These are phyloP conservation scores for Yponomeuta cagnagella DNA, from an alignment of 2,888 invertebrate species.

Conservation along the genomic window DNA sequence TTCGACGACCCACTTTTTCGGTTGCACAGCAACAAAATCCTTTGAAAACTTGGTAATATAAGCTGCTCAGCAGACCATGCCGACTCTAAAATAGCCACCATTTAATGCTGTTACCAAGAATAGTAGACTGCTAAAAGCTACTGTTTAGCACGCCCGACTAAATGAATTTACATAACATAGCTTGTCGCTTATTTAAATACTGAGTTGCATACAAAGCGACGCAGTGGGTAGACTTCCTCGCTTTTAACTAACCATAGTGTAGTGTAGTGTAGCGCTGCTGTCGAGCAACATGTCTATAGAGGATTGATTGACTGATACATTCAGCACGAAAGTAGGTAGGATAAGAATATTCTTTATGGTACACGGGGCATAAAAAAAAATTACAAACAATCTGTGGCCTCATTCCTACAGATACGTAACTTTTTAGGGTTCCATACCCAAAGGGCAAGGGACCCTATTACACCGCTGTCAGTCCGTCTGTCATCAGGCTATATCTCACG, in stretches of 20 bases:
- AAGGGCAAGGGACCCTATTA: no score
- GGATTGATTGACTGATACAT: no score
- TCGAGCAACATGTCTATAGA: neutral
- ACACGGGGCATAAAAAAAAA: no score
- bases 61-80: neutral
- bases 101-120: neutral
- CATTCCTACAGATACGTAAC: no score
- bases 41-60: neutral
- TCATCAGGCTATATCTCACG: no score
- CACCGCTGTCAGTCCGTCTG: no score
- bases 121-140: neutral
- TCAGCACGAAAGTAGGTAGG: no score
- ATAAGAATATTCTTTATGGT: no score
- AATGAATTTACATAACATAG: conserved; percentile 13
- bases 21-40: neutral
- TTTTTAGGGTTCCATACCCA: no score
- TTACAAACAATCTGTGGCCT: no score
- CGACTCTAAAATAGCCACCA: neutral
- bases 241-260: neutral
- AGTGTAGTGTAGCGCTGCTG: neutral
- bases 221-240: neutral
- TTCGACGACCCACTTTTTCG: no score
- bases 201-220: conserved; percentile 1
- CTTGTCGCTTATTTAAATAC: conserved; percentile 13
- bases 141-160: conserved; percentile 11